Base-by-base conservation (phyloP, 1,140 invertebrate genomes). In the Fopius arisanus region DNA sequence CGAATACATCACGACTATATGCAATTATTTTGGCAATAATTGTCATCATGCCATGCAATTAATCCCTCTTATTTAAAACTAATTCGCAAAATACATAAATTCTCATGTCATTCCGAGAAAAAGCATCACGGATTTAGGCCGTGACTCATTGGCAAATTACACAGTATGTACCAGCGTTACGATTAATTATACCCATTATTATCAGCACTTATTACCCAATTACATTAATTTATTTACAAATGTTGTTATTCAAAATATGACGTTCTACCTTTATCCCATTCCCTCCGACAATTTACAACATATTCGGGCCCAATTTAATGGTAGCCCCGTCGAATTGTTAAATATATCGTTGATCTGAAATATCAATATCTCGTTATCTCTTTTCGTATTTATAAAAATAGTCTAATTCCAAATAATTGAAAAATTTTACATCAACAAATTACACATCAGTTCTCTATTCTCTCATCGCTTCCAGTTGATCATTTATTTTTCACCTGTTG, bases 171-270 rank as follows among this genome's bases (percentile, higher is more conserved):
- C 54, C 43, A 48, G 43, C 43, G 10, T 26, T 59, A 65, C 40
- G 41, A 48, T 33, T 62, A n/a, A 23, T 28, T 54, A 54, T 51
- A 29, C 41, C 23, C 41, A 33, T 43, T 68, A 68, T 72, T 74
- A 67, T 28, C 28, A 72, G 41, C 19, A 51, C 14, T 40, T 67
- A 37, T 54, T 59, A 43, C 43, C 51, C 33, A 4, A 31, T 62
- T 48, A 59, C 31, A 65, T 31, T 26, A 72, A 71, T 75, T 67
- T 77, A 75, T 76, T 51, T 80, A 80, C 74, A 80, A 73, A 70
- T 78, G 51, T 75, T 77, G 76, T 81, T 80, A 81, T 80, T 78
- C 76, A 80, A 80, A 81, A 80, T 81, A 81, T 78, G 67, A 76
- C 70, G 70, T 78, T 68, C 66, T n/a, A n/a, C n/a, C 62, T 76